Percentiles rank a stretch among this genome's conserved stretches.
Conservation (phyloP, 1,140 invertebrate species). For the Orussus abietinus region DNA sequence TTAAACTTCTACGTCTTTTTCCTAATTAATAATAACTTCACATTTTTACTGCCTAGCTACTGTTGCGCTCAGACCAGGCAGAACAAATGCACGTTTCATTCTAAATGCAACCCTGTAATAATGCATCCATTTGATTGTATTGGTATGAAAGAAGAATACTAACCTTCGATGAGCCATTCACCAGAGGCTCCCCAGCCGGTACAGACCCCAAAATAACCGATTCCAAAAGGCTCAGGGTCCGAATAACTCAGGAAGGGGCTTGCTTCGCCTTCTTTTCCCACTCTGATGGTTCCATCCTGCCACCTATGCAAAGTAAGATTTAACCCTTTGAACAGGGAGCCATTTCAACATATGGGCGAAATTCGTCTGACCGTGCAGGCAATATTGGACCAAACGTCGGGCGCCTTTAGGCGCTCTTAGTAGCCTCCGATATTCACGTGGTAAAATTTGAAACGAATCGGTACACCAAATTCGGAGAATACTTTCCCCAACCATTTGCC, state of each 20-base stretch:
- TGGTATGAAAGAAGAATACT: constrained; percentile 19
- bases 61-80: not conserved
- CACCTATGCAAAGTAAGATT: constrained; percentile 51
- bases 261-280: constrained; percentile 66
- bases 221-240: constrained; percentile 65
- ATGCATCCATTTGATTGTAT: not conserved
- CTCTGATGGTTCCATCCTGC: constrained; percentile 62
- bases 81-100: not conserved
- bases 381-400: constrained; percentile 2
- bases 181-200: constrained; percentile 81
- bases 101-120: not conserved
- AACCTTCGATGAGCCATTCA: constrained; percentile 80
- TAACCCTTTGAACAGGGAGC: not conserved
- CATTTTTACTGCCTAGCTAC: too few relatives aligned
- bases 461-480: not conserved
- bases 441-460: not conserved
- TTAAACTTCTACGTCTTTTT: not conserved
- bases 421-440: not conserved
- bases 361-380: not conserved
- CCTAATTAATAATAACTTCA: not conserved
- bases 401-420: not conserved
- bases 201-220: constrained; percentile 73
- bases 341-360: not conserved
- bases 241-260: constrained; percentile 67
- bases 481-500: too few relatives aligned